Evolutionary conservation across 2,797 vertebrate genomes (phyloP).

Genomic region (Sebastiscus albofasciatus): DNA sequence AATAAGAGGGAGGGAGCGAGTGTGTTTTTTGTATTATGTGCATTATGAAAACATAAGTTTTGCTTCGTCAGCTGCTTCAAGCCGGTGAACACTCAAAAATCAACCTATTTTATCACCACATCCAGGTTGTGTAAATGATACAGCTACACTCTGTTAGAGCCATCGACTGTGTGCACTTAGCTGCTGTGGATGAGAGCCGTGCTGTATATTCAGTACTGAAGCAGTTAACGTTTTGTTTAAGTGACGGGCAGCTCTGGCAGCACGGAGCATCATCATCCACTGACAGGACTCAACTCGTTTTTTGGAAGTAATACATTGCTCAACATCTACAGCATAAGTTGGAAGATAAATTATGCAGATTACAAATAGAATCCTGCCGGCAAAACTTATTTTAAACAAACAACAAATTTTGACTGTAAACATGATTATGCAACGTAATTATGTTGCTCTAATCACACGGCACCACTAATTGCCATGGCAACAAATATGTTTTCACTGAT

Average conservation of each 20-base stretch:
- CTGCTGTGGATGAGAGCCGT: conserved; percentile 1
- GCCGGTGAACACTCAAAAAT: conserved; percentile 14
- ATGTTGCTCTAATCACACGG: conserved; percentile 78
- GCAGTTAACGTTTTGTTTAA: conserved; percentile 37
- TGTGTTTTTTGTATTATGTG: conserved; percentile 3
- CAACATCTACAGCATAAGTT: conserved; percentile 46
- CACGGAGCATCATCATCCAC: conserved; percentile 5
- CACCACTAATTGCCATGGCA: conserved; percentile 76
- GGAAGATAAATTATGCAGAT: conserved; percentile 78
- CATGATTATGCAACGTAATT: conserved; percentile 79
- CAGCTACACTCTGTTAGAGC: not conserved
- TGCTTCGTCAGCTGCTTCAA: conserved; percentile 10
- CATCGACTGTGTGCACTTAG: conserved; percentile 22
- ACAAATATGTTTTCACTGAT: conserved; percentile 65
- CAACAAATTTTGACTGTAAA: conserved; percentile 81
- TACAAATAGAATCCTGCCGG: conserved; percentile 74
- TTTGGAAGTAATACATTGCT: conserved; percentile 43
- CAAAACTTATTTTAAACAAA: conserved; percentile 81
- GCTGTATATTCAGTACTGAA: not conserved
- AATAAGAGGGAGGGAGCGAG: conserved; percentile 3
- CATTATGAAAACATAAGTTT: conserved; percentile 2
- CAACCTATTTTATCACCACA: conserved; percentile 24
- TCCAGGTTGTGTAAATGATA: conserved; percentile 26
- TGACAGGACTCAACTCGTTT: conserved; percentile 57
- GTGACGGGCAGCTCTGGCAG: conserved; percentile 36